Percentiles rank a stretch among this genome's conserved stretches.
phyloP scores from a whole-genome alignment of 2,113 vertebrate species.

The Aythya baeri region DNA sequence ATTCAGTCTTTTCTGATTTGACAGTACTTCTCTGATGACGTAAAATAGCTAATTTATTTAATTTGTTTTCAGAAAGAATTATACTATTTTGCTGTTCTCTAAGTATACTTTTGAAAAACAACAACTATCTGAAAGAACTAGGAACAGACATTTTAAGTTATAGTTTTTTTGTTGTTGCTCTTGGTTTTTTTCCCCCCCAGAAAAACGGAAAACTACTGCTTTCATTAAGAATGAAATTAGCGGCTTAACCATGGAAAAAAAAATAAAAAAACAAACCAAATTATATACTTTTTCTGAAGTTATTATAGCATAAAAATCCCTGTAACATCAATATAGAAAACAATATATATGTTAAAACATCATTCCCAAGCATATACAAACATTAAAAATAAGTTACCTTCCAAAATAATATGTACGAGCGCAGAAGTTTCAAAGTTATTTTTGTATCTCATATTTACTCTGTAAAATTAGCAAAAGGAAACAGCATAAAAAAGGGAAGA shows the following conservation, averaged over 20 bases:
- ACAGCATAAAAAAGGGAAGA: not conserved
- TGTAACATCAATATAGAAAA: not conserved
- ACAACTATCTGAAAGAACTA: not conserved
- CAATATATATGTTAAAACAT: accelerated
- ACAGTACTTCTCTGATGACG: not conserved
- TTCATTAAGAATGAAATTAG: not conserved
- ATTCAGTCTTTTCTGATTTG: not conserved
- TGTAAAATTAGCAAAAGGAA: not conserved
- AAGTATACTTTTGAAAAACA: not conserved
- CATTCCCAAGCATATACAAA: not conserved
- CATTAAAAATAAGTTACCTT: not conserved
- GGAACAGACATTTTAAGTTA: not conserved
- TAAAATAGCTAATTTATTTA: not conserved
- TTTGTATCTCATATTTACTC: not conserved
- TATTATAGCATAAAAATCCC: not conserved
- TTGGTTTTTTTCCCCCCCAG: not conserved
- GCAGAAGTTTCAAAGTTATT: not conserved
- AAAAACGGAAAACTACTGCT: not conserved
- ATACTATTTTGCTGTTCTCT: not conserved
- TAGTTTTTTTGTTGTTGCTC: not conserved
- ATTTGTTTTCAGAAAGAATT: not conserved
- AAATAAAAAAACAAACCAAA: too few relatives aligned
- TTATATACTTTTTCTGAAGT: not conserved
- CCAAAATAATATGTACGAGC: not conserved
- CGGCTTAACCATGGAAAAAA: not conserved